Evolutionary conservation across 2,888 invertebrate species (phyloP), one percentile per base, ranked within the genome.

Genomic region (Hirtodrosophila alboralis): DNA sequence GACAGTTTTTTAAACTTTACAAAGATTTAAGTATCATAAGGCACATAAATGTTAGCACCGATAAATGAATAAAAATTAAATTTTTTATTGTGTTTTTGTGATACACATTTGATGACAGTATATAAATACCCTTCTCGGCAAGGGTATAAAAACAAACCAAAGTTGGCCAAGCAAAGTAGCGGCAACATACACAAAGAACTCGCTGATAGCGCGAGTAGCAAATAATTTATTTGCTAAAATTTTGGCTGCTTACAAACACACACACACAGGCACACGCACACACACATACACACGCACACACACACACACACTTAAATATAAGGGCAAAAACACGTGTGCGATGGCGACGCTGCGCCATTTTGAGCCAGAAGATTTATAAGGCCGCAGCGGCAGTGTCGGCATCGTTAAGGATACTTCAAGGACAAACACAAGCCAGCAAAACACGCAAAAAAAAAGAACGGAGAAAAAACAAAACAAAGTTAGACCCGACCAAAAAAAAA

Each of bases 351-450:
- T 81, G 83, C 83, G 75, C 71, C 71, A 83, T 77, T 77, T 77
- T 71, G 62, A 59, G 52, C 59, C 26, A 41, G 30, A 78, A 81
- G 78, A 76, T 81, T 81, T 76, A 78, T 77, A 74, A 75, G 70
- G 63, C 75, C 76, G 63, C 75, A 75, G 72, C 69, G 48, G 13
- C 65, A 47, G 34, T 40, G 65, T 52, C 58, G 59, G n/a, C 52
- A 45, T 58, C 67, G 67, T 69, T 75, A 64, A 77, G 73, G 78
- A 74, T 77, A 74, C 79, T 79, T 76, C 75, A 76, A 76, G 75
- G 75, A 76, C 75, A 72, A 60, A 75, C 53, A 33, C 37, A 37
- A 48, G 28, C 27, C 56, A 40, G 10, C 47, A 37, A 60, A 59
- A 49, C 36, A 41, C 21, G 21, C 41, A 34, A 56, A 47, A 23